Conservation (phyloP, 2,113 vertebrate species). For the Lepidothrix coronata region DNA sequence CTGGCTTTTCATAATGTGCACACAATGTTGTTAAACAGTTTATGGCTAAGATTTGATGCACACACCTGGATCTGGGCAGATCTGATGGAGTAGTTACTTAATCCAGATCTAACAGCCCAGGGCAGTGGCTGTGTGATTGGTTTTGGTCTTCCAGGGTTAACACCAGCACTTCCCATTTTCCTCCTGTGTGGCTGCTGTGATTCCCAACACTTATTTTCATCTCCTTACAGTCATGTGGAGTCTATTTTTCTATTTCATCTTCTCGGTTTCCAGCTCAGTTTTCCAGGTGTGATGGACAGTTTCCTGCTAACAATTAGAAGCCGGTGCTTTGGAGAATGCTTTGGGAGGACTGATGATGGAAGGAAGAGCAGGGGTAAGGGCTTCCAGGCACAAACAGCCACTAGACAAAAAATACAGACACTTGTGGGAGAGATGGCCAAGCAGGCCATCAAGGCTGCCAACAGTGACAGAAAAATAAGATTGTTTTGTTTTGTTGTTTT, state of each 20-base stretch:
- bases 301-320: neutral
- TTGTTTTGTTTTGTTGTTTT: neutral
- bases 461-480: neutral
- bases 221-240: accelerated
- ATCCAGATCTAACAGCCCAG: neutral
- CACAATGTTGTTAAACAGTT: neutral
- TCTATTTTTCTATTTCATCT: neutral
- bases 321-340: neutral
- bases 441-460: neutral
- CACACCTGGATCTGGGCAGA: neutral
- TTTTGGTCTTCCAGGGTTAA: neutral
- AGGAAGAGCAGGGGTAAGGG: neutral
- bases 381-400: neutral
- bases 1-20: neutral
- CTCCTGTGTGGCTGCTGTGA: neutral
- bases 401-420: neutral
- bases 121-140: neutral
- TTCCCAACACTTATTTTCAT: neutral
- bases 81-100: neutral
- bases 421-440: neutral
- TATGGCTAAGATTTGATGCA: neutral
- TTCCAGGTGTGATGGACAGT: neutral
- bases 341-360: neutral
- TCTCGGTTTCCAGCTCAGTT: neutral
- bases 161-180: neutral